phyloP scores from a whole-genome alignment of 2,888 invertebrate genomes.

The Trachelus stipa region DNA sequence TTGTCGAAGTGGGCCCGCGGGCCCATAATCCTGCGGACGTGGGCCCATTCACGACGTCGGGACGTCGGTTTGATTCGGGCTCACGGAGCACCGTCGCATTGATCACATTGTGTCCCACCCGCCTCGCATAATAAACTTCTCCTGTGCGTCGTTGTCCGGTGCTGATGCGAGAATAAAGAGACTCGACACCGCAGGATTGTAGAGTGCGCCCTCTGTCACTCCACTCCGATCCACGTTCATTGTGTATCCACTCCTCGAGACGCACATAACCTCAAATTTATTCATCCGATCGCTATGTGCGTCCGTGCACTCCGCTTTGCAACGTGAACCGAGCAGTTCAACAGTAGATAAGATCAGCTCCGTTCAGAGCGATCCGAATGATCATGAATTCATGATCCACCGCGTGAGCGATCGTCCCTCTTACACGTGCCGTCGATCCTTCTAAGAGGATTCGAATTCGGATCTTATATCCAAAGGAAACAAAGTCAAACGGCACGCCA shows the following conservation, averaged over 20 bases:
- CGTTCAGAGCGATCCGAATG: neutral
- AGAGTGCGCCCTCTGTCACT: conserved; percentile 14
- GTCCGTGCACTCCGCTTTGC: conserved; percentile 7
- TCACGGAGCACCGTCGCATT: conserved; percentile 1
- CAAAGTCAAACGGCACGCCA: neutral
- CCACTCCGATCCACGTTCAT: conserved; percentile 7
- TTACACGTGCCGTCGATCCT: neutral
- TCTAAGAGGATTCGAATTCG: neutral
- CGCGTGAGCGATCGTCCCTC: neutral
- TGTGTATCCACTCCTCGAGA: neutral
- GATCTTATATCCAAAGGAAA: neutral
- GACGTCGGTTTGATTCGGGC: neutral
- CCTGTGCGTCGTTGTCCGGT: conserved; percentile 40
- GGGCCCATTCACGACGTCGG: conserved; percentile 10
- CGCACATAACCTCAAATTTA: neutral
- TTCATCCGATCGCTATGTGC: neutral
- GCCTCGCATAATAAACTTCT: conserved; percentile 16
- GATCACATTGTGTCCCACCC: conserved; percentile 8
- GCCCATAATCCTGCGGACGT: conserved; percentile 33
- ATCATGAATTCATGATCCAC: conserved; percentile 1
- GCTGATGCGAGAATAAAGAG: conserved; percentile 46
- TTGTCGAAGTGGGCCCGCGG: conserved; percentile 23
- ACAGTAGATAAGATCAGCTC: neutral
- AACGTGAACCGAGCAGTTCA: conserved; percentile 6
- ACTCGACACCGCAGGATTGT: conserved; percentile 8